phyloP scores from a whole-genome alignment of 2,888 invertebrate genomes.

The Tipula confusa region DNA sequence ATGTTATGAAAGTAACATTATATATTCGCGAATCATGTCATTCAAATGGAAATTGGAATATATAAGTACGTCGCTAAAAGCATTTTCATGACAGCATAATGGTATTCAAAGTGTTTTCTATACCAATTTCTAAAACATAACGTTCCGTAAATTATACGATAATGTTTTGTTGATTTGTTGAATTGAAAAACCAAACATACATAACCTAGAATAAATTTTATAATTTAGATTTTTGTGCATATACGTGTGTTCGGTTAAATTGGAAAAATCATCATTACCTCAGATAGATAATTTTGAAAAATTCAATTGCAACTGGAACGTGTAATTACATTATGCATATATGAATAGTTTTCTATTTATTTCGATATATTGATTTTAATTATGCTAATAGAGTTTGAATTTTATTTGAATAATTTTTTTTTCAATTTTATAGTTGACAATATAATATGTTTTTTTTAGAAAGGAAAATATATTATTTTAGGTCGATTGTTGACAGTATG shows the following conservation, averaged over 20 bases:
- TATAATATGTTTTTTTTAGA: background rate
- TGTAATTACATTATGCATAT: background rate
- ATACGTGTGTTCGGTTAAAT: no score
- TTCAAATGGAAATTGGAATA: background rate
- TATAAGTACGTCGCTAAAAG: background rate
- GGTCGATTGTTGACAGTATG: no score
- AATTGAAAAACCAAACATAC: background rate
- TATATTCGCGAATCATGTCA: background rate
- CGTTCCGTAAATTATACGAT: background rate
- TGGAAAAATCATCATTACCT: background rate
- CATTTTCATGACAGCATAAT: slow-evolving; percentile 3
- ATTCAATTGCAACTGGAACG: background rate
- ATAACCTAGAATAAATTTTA: background rate
- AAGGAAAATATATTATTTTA: background rate
- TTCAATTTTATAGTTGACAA: background rate
- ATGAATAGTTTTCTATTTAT: background rate
- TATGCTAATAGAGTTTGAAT: background rate
- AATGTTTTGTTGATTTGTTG: background rate
- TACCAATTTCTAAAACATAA: background rate
- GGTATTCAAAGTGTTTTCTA: background rate
- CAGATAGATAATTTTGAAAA: background rate
- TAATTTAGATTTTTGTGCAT: background rate
- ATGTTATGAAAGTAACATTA: no score
- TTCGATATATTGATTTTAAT: background rate
- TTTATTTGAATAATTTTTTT: background rate